A percentile compares a stretch with the other conserved stretches of the same genome.
Conservation (phyloP, 2,113 vertebrate species). For the Microtus richardsoni region DNA sequence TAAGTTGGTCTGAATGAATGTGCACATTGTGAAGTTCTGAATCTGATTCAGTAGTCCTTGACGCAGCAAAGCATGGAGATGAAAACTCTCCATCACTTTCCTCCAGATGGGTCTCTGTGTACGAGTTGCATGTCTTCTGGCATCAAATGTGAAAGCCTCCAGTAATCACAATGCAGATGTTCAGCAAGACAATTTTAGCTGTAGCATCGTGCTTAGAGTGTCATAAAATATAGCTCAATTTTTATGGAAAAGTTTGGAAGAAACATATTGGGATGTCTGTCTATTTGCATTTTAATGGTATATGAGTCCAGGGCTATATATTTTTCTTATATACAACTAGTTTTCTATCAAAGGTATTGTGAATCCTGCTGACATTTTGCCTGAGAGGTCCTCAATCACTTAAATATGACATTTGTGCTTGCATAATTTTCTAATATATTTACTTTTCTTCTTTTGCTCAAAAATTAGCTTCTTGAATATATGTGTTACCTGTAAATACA, state of each 20-base stretch:
- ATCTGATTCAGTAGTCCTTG: background rate
- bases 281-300: conserved; percentile 69
- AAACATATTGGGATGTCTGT: conserved; percentile 16
- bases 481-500: conserved; percentile 49
- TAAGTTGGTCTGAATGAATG: background rate
- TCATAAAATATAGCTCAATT: conserved; percentile 36
- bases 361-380: conserved; percentile 57
- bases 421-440: conserved; percentile 28
- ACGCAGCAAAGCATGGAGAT: background rate
- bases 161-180: conserved; percentile 65
- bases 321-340: conserved; percentile 29
- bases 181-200: conserved; percentile 52
- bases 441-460: conserved; percentile 35
- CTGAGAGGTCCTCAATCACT: conserved; percentile 20
- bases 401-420: conserved; percentile 52
- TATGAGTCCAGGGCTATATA: conserved; percentile 5
- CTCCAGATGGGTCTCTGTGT: conserved; percentile 39
- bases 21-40: background rate
- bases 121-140: background rate
- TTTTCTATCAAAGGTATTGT: conserved; percentile 31
- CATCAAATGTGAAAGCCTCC: conserved; percentile 18
- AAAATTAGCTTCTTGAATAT: conserved; percentile 20
- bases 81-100: conserved; percentile 7
- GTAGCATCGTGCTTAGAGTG: conserved; percentile 5
- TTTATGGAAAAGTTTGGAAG: conserved; percentile 39